Evolutionary conservation across 2,888 invertebrate genomes (phyloP), one percentile per base, ranked within the genome.

Genomic region (Homarus gammarus): DNA sequence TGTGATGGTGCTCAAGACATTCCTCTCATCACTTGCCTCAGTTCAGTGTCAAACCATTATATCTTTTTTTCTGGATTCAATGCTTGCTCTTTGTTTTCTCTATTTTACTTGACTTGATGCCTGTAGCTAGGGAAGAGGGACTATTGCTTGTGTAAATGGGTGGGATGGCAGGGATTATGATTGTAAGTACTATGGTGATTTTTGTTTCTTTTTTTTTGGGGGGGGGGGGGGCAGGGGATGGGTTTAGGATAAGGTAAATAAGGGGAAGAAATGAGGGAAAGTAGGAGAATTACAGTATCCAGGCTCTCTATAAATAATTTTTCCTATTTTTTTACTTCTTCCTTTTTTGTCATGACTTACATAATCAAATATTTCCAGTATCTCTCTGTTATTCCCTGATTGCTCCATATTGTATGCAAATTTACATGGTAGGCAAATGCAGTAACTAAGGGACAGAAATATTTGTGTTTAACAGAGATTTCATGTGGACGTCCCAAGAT

Each of bases 401-500:
- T 18, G 36, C 22, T 73, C 36, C 12, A 33, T 73, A 22, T 12
- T 73, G 27, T 73, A 33, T 31, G 22, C 31, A 36, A 8, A 73
- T 73, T 56, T 15, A 18, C 18, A 18, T 56, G 18, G 12, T 12
- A 15, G 18, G 12, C 18, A 15, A 18, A 56, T 12, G 56, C 18
- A 15, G 15, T 12, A 56, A 15, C 18, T 56, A 56, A 56, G 18
- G 18, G 56, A 68, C 5, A 44, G 12, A 44, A 44, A 44, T 44
- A 12, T 44, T 44, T 44, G 44, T 44, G 44, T 77, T 64, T 49
- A 22, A 49, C 75, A 92, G 91, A 75, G 68, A 82, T 92, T 6
- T 90, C 90, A 1, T 92, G 92, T 77, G 92, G 92, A 6, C 77
- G 90, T 10, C 92, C 92, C 8, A 88, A 77, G 72, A 44, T 92